phyloP scores from a whole-genome alignment of 2,888 invertebrate species.

The Chymomyza procnemis region DNA sequence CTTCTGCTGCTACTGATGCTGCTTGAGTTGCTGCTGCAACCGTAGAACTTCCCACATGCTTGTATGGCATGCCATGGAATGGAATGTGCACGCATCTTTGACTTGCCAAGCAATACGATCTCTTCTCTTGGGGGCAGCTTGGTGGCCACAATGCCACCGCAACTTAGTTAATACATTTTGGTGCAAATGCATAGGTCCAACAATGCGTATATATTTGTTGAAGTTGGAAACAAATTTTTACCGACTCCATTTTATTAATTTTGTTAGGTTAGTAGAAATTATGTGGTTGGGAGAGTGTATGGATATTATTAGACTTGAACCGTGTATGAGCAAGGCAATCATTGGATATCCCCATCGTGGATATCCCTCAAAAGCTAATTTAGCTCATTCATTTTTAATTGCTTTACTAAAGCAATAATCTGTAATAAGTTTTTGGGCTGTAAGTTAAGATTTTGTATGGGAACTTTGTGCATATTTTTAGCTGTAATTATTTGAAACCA shows the following conservation, averaged over 20 bases:
- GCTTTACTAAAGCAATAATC: too few species aligned
- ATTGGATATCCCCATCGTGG: too few species aligned
- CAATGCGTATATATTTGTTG: neutral
- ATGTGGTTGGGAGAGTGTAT: too few species aligned
- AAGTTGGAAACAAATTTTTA: neutral
- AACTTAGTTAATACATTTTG: neutral
- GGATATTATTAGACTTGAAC: too few species aligned
- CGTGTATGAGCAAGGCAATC: too few species aligned
- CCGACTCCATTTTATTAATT: neutral
- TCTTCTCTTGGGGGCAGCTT: neutral
- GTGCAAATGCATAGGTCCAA: neutral
- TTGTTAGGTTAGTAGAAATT: neutral
- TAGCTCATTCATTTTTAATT: too few species aligned
- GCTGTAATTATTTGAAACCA: too few species aligned
- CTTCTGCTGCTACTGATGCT: neutral
- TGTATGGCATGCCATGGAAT: conserved; percentile 61
- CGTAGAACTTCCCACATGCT: conserved; percentile 65
- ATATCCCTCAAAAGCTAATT: too few species aligned
- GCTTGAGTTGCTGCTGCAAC: conserved; percentile 35
- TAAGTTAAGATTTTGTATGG: too few species aligned
- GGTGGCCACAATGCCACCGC: neutral
- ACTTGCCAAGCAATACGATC: conserved; percentile 43
- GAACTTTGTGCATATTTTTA: too few species aligned
- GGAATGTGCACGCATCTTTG: conserved; percentile 62
- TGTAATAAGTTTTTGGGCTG: too few species aligned